Base-by-base conservation (phyloP, 2,888 invertebrate species). In the Ormyrus rosae region DNA sequence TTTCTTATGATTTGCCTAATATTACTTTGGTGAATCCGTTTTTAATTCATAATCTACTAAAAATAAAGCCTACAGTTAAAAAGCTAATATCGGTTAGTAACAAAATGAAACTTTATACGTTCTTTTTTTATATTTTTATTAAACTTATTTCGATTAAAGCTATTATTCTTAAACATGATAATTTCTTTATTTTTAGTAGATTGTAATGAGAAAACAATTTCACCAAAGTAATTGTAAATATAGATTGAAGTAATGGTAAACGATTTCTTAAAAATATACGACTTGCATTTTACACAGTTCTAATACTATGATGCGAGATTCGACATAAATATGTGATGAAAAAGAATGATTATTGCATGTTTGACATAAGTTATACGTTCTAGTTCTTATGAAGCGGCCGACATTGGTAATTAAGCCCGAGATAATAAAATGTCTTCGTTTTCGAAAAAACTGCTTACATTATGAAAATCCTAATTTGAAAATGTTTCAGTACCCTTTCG, bases 391-490 rank as follows among this genome's bases (percentile, higher is more conserved):
- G 77, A 55, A 61, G 9, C 61, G 60, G 51, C 58, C 51, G 51
- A 74, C 7, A 45, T 10, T 19, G 19, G 19, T 19, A 19, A 50
- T 78, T 61, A 67, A 67, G 71, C 71, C 74, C 74, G 74, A 78
- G 72, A 46, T 53, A 19, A 19, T 19, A 19, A 19, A 19, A 19
- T 19, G 19, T 19, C 19, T 19, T 19, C 19, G 19, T 19, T 19
- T 19, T 19, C 19, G 19, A 19, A 19, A 19, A 19, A 19, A 19
- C 19, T 19, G 1, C 19, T 19, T 19, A 19, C 2, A 19, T 19
- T 19, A 19, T 19, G 19, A 19, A 19, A 19, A 19, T 19, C 19
- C 19, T 19, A 19, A 19, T 19, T 19, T 19, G 19, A 19, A 19
- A 19, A 19, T 19, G 19, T 19, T 19, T 19, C 19, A 19, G 19